Percentiles rank a stretch among this genome's conserved stretches.
Conservation (phyloP, 2,888 invertebrate genomes). For the Azorinus chamasolen region DNA sequence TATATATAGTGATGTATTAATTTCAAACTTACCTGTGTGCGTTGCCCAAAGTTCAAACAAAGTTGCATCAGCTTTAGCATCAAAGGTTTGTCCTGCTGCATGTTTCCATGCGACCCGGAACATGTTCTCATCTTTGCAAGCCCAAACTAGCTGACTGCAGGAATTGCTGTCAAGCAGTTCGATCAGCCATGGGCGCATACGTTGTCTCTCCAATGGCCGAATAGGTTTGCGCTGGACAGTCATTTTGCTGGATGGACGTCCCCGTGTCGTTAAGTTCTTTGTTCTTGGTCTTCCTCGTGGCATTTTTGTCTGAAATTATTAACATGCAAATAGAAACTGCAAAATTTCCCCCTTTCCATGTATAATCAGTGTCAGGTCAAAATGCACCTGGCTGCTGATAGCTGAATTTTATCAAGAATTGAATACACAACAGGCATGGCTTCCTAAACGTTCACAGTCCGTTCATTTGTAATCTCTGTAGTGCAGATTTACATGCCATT, state of each 20-base stretch:
- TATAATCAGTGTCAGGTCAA: too few species aligned
- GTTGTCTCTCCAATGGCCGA: conserved; percentile 77
- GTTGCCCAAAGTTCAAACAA: conserved; percentile 82
- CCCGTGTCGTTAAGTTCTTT: conserved; percentile 36
- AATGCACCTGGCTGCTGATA: too few species aligned
- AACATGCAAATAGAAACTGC: too few species aligned
- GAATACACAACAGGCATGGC: too few species aligned
- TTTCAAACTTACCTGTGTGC: conserved; percentile 81
- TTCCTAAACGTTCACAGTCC: too few species aligned
- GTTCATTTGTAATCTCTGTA: too few species aligned
- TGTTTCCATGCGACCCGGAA: conserved; percentile 83
- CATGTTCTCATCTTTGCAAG: conserved; percentile 65
- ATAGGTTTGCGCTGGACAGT: conserved; percentile 71
- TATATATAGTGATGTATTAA: too few species aligned
- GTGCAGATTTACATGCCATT: too few species aligned
- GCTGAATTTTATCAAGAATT: too few species aligned
- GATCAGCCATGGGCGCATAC: conserved; percentile 82
- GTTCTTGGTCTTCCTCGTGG: neutral
- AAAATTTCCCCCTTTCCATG: too few species aligned
- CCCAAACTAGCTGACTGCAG: conserved; percentile 78
- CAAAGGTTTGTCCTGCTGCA: conserved; percentile 81
- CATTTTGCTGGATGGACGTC: conserved; percentile 24
- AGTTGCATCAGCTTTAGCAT: conserved; percentile 74
- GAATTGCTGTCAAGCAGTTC: conserved; percentile 69
- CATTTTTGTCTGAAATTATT: too few species aligned